phyloP scores from a whole-genome alignment of 2,888 invertebrate species.

The Odiellus spinosus region DNA sequence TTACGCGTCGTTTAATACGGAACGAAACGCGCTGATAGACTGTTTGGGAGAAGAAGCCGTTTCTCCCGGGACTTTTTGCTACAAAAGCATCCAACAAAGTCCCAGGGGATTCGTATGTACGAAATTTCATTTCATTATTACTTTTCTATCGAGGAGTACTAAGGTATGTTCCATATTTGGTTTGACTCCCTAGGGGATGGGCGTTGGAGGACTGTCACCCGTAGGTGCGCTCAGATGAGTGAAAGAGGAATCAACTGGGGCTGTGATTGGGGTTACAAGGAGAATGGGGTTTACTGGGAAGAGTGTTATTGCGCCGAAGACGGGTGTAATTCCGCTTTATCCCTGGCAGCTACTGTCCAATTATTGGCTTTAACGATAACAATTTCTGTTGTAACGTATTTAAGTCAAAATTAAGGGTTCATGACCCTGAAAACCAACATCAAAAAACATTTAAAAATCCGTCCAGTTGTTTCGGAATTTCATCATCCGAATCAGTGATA shows the following conservation, averaged over 20 bases:
- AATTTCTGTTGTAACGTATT: no score
- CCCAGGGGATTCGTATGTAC: constrained; percentile 87
- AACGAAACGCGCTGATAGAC: constrained; percentile 73
- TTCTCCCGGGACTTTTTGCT: constrained; percentile 89
- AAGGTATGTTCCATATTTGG: not conserved
- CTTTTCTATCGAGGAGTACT: not conserved
- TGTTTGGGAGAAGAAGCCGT: constrained; percentile 86
- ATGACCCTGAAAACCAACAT: no score
- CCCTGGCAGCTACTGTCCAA: no score
- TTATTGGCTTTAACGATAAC: no score
- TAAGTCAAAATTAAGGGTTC: no score
- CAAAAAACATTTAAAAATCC: no score
- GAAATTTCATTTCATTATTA: constrained; percentile 29
- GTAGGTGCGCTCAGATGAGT: constrained; percentile 75
- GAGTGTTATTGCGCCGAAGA: constrained; percentile 89
- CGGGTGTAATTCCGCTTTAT: constrained; percentile 47
- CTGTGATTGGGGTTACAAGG: constrained; percentile 85
- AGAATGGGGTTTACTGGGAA: constrained; percentile 91
- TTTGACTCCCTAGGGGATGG: constrained; percentile 62
- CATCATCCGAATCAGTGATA: no score
- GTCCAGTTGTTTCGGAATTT: no score
- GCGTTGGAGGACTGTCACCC: constrained; percentile 76
- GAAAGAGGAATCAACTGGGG: constrained; percentile 55
- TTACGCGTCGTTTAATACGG: constrained; percentile 64
- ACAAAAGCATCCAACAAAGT: constrained; percentile 84